Percentiles rank a stretch among this genome's conserved stretches.
Evolutionary conservation across 92 coral and sea anemone species (phyloP).

Genomic region (Metridium senile): DNA sequence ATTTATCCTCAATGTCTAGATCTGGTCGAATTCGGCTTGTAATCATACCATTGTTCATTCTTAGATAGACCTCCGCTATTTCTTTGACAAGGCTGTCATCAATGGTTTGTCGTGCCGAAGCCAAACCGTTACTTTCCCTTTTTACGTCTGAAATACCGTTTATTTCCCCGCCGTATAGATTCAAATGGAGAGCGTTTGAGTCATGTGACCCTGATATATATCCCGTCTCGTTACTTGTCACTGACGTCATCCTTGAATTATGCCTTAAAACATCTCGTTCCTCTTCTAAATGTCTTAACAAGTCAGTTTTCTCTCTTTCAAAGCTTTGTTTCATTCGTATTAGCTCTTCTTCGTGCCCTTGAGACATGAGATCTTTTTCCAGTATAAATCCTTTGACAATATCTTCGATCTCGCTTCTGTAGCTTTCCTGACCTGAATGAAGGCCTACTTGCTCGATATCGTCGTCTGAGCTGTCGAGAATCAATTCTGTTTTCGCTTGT

Average conservation of each 20-base stretch:
- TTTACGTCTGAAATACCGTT: constrained; percentile 18
- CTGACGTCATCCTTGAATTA: constrained; percentile 49
- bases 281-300: constrained; percentile 69
- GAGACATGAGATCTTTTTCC: constrained; percentile 89
- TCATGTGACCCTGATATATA: constrained; percentile 35
- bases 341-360: constrained; percentile 89
- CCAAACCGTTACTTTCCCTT: constrained; percentile 5
- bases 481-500: constrained; percentile 1
- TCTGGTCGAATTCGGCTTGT: constrained; percentile 90
- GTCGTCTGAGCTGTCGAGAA: constrained; percentile 48
- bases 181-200: constrained; percentile 44
- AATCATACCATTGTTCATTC: constrained; percentile 76
- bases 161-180: constrained; percentile 33
- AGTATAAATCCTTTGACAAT: constrained; percentile 83
- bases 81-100: constrained; percentile 71
- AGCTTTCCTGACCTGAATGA: constrained; percentile 39
- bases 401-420: constrained; percentile 82
- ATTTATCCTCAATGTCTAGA: constrained; percentile 92
- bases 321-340: constrained; percentile 71
- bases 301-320: constrained; percentile 56
- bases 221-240: constrained; percentile 46
- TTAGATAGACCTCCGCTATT: constrained; percentile 82
- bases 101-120: constrained; percentile 24
- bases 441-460: constrained; percentile 35
- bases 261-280: constrained; percentile 62